These are phyloP conservation scores for Lasiurus cinereus DNA, from an alignment of 2,113 vertebrate species.

Conservation along the genomic window DNA sequence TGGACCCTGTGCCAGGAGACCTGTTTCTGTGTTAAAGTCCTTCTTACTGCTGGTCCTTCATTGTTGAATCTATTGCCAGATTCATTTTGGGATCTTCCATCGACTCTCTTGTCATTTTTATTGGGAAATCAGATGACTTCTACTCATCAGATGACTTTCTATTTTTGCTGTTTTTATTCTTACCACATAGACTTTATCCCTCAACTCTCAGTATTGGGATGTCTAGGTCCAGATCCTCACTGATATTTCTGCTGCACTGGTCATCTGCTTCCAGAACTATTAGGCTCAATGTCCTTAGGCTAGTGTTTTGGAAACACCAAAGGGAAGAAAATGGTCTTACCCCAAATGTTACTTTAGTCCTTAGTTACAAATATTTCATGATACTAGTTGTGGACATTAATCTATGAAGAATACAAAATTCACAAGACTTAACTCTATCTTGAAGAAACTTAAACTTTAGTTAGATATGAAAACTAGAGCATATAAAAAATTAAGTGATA, in stretches of 20 bases:
- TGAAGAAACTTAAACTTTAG: constrained; percentile 22
- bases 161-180: constrained; percentile 30
- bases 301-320: constrained; percentile 46
- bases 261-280: not conserved
- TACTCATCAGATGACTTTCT: not conserved
- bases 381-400: not conserved
- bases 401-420: constrained; percentile 58
- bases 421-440: not conserved
- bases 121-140: not conserved
- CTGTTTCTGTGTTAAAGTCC: not conserved
- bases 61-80: not conserved
- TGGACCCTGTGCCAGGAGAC: not conserved
- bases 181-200: not conserved
- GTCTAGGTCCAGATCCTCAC: not conserved
- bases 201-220: not conserved
- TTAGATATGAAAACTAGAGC: not conserved
- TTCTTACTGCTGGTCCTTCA: not conserved
- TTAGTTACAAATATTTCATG: constrained; percentile 36
- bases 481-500: constrained; percentile 36
- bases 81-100: not conserved
- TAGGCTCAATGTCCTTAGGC: not conserved
- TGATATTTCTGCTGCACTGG: not conserved
- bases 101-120: not conserved
- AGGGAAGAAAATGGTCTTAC: not conserved
- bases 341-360: constrained; percentile 38